These are phyloP conservation scores for Eretmochelys imbricata DNA, from an alignment of 2,113 vertebrate genomes.

Conservation along the genomic window DNA sequence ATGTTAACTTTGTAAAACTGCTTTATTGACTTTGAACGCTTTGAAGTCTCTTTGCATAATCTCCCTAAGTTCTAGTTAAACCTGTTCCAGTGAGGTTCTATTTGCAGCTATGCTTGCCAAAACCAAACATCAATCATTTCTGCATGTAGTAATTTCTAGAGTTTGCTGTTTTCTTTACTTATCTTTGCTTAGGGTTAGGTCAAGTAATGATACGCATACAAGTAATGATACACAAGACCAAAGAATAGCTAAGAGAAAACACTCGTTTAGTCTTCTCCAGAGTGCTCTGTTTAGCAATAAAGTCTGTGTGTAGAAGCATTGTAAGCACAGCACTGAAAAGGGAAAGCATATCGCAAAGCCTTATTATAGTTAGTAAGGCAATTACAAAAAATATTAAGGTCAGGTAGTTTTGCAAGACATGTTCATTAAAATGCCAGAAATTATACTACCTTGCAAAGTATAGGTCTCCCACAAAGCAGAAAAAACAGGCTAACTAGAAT, in stretches of 20 bases:
- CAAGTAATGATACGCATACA: neutral
- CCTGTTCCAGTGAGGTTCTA: neutral
- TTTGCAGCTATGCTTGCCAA: neutral
- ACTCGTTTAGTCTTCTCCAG: neutral
- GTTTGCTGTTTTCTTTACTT: neutral
- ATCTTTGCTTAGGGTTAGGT: neutral
- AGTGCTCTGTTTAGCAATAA: neutral
- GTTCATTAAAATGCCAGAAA: neutral
- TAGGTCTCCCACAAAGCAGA: neutral
- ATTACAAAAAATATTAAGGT: neutral
- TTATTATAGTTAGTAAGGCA: neutral
- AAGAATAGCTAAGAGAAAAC: neutral
- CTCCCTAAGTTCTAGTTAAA: neutral
- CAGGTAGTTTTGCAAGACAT: neutral
- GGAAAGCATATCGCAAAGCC: neutral
- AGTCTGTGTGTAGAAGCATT: neutral
- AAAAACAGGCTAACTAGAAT: neutral
- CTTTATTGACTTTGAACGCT: neutral
- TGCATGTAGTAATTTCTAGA: neutral
- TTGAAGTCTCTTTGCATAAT: rapidly evolving
- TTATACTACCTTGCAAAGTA: neutral
- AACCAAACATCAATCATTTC: neutral
- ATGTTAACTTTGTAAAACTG: conserved; percentile 12
- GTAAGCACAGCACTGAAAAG: neutral
- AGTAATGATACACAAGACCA: neutral